Evolutionary conservation across 2,113 vertebrate genomes (phyloP).

Genomic region (human): DNA sequence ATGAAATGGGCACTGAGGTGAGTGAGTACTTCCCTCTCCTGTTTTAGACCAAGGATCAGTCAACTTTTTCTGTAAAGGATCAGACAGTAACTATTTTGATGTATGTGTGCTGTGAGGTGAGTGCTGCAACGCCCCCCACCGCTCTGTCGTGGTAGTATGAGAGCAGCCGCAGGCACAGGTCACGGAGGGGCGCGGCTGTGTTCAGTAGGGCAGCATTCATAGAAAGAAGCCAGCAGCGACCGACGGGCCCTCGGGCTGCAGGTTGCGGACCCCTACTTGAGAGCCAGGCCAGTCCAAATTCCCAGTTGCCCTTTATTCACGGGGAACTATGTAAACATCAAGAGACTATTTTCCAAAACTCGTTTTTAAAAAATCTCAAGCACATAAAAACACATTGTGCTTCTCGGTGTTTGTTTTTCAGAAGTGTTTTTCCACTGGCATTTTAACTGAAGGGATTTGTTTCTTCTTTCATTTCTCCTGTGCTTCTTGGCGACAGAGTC

Average conservation of each 20-base stretch:
- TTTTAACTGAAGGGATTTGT: slow-evolving; percentile 37
- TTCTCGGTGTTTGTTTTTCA: neutral
- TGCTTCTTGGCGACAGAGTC: neutral
- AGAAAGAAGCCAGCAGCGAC: no score
- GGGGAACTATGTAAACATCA: slow-evolving; percentile 3
- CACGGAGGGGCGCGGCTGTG: rapidly evolving
- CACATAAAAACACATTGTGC: neutral
- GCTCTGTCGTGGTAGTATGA: rapidly evolving
- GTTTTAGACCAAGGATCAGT: neutral
- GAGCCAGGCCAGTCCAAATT: neutral
- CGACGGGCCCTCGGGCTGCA: neutral
- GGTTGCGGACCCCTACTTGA: neutral
- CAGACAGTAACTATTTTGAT: neutral
- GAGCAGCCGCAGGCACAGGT: neutral
- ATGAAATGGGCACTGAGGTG: no score
- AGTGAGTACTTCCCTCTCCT: neutral
- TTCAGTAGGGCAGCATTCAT: neutral
- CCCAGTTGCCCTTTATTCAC: neutral
- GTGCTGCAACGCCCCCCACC: neutral
- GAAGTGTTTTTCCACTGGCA: slow-evolving; percentile 40
- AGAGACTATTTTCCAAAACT: slow-evolving; percentile 16
- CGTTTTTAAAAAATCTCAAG: neutral
- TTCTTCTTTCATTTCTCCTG: neutral
- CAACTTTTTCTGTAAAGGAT: neutral
- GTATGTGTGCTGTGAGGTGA: neutral